Base-by-base conservation (phyloP, 37 sponge, comb jelly and placozoan genomes). In the Oopsacas minuta region DNA sequence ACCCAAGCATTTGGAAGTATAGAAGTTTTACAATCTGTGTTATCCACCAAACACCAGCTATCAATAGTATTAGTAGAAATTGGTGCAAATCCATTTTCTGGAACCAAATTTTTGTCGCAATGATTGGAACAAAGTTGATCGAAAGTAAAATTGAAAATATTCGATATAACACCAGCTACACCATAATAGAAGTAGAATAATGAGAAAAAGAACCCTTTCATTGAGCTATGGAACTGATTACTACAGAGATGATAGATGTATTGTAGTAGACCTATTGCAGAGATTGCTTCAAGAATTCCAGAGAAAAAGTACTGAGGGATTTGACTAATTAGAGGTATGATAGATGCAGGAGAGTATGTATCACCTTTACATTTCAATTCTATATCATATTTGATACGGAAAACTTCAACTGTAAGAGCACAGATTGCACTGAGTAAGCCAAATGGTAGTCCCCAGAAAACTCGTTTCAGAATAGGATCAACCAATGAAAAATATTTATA, bases 101-200 rank as follows among this genome's bases (percentile, higher is more conserved):
- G 15, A 42, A 15, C 15, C 12, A 42, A 42, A 42, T 42, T 42
- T 17, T 17, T 8, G 28, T 61, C 7, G 75, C 75, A 61, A 25
- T 61, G 3, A 61, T 10, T 25, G 30, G 75, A 3, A n/a, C 75
- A 61, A 25, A 61, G 22, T 61, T 61, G 20, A 61, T 25, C 30
- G 32, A 61, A 61, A 7, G 75, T 32, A 61, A 25, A 61, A 12
- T n/a, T 25, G 30, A 61, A 10, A 12, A 12, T 5, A 61, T 61
- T 61, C 28, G 75, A 10, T 20, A 61, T n/a, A 61, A 61, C 20
- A 20, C 75, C 30, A 5, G 75, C 75, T 20, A 61, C 75, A 20
- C 75, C 75, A 61, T 61, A 61, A n/a, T 61, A 61, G 75, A 61
- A 61, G 30, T 25, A 61, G 30, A 61, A 61, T 61, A 61, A 61